A percentile compares a stretch with the other conserved stretches of the same genome.
Evolutionary conservation across 1,140 invertebrate genomes (phyloP).

Genomic region (Trichonephila inaurata): DNA sequence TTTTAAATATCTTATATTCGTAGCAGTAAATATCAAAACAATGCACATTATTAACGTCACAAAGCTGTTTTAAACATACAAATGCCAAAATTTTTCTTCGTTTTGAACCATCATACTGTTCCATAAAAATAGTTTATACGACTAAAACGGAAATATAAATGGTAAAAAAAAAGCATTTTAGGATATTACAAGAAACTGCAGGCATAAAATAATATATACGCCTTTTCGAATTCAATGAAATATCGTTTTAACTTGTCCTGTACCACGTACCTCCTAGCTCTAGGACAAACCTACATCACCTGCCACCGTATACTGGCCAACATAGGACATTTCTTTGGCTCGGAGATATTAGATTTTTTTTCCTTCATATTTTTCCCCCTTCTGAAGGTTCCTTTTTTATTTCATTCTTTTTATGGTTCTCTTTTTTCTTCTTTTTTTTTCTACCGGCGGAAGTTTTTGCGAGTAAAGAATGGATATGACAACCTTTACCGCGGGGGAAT

Average conservation of each 20-base stretch:
- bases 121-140: constrained; percentile 44
- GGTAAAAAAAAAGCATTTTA: constrained; percentile 37
- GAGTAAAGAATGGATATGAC: constrained; percentile 65
- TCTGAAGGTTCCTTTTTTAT: constrained; percentile 12
- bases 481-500: constrained; percentile 44
- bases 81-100: not conserved
- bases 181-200: constrained; percentile 47
- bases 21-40: not conserved
- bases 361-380: not conserved
- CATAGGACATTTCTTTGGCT: constrained; percentile 38
- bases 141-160: constrained; percentile 41
- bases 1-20: not conserved
- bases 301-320: not conserved
- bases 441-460: constrained; percentile 31
- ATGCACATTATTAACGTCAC: not conserved
- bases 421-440: constrained; percentile 33
- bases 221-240: constrained; percentile 51
- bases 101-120: not conserved
- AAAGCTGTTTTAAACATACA: not conserved
- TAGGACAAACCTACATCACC: constrained; percentile 52
- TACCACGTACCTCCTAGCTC: constrained; percentile 16
- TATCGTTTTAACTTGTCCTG: constrained; percentile 51
- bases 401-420: constrained; percentile 29
- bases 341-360: constrained; percentile 57
- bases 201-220: constrained; percentile 47